Base-by-base conservation (phyloP, 2,797 vertebrate genomes). In the Thaleichthys pacificus region DNA sequence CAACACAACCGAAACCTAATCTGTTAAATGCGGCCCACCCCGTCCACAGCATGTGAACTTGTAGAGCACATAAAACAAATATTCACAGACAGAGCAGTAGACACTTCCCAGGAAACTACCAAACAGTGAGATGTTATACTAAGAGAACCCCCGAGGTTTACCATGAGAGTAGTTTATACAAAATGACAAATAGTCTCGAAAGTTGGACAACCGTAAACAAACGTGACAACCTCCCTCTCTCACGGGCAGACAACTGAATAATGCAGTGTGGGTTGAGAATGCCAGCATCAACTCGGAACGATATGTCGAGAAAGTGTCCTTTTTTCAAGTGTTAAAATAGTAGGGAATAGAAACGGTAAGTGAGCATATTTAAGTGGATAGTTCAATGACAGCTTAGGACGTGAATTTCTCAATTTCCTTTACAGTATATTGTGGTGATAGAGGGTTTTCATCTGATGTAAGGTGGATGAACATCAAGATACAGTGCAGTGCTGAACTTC, bases 201-300 rank as follows among this genome's bases (percentile, higher is more conserved):
- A 75, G 61, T 85, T 77, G 81, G 80, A 79, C 80, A 76, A 28
- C 80, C 86, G 11, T 87, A 84, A 85, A 83, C 75, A 71, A 81
- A 66, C 22, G 3, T 82, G 82, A 82, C 82, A 83, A 80, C 75
- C 47, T 67, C 58, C 61, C 26, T 77, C 68, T 77, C 79, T 86
- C 73, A 66, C 57, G 21, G 62, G 66, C 74, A 81, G 82, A 9
- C 19, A 38, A 24, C 17, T 83, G 67, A 83, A 85, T 82, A 80
- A 86, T 83, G 73, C 49, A 54, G n/a, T 47, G 42, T 56, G 64
- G 32, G 6, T 35, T 35, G 6, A 35, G 5, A 35, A 73, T 61
- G 62, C n/a, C 47, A 76, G 21, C 15, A 68, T 42, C n/a, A 12
- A 15, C 62, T 72, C 60, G 65, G 68, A 74, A 77, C 3, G 47